Conservation (phyloP, 2,113 vertebrate species). For the Poicephalus meyeri region DNA sequence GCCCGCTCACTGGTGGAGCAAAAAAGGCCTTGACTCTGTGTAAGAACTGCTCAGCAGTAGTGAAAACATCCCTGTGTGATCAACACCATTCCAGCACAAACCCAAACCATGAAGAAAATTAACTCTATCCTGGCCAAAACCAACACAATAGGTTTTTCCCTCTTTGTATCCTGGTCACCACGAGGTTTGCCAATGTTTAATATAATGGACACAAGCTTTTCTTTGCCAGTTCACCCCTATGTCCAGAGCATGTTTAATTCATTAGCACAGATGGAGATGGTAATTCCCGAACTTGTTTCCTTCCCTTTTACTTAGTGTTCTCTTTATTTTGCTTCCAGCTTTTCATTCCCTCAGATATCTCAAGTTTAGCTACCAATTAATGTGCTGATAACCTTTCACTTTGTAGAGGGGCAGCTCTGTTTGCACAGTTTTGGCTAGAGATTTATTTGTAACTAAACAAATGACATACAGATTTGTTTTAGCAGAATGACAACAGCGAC, state of each 20-base stretch:
- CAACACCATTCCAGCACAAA: background rate
- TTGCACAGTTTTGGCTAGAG: background rate
- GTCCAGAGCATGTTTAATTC: background rate
- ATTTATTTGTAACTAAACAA: conserved; percentile 47
- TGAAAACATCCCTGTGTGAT: background rate
- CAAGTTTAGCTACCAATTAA: background rate
- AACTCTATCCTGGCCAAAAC: background rate
- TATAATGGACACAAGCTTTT: background rate
- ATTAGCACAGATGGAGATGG: background rate
- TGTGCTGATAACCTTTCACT: background rate
- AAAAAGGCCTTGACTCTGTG: background rate
- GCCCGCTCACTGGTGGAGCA: rapidly evolving
- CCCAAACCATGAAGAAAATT: background rate
- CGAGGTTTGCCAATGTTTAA: background rate
- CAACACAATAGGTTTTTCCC: background rate
- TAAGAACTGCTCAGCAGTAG: background rate
- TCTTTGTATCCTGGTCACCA: background rate
- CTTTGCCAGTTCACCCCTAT: background rate
- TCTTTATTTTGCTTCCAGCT: background rate
- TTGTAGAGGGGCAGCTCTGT: background rate
- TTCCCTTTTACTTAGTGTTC: background rate
- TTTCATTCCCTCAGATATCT: background rate
- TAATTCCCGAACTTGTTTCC: background rate
- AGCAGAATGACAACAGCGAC: background rate
- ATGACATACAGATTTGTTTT: background rate